phyloP scores from a whole-genome alignment of 2,888 invertebrate genomes.

The Drosophila birchii region DNA sequence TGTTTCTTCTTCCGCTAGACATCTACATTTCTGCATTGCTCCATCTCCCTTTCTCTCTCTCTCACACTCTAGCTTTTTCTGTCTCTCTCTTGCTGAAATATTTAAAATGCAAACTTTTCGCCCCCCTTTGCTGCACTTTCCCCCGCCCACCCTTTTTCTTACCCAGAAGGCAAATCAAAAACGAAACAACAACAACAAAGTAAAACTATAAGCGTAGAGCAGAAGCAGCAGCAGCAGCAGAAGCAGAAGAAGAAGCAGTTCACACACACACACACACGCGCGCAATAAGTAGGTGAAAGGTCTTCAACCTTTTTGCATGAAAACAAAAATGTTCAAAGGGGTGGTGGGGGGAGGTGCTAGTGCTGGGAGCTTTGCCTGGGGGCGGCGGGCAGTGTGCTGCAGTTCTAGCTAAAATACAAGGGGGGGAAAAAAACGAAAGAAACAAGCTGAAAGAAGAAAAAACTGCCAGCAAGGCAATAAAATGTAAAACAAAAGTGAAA shows the following conservation, averaged over 20 bases:
- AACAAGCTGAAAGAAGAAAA: slow-evolving; percentile 25
- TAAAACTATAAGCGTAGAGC: slow-evolving; percentile 40
- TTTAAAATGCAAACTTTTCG: slow-evolving; percentile 39
- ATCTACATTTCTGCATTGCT: slow-evolving; percentile 34
- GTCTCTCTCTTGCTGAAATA: slow-evolving; percentile 14
- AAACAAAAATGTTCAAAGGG: slow-evolving; percentile 70
- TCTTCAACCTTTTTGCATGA: slow-evolving; percentile 80
- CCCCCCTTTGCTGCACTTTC: neutral
- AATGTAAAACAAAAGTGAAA: slow-evolving; percentile 65
- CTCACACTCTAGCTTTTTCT: slow-evolving; percentile 17
- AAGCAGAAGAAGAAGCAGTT: slow-evolving; percentile 33
- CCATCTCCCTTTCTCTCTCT: slow-evolving; percentile 19
- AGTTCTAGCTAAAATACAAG: slow-evolving; percentile 49
- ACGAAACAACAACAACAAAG: slow-evolving; percentile 37
- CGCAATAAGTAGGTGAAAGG: slow-evolving; percentile 83
- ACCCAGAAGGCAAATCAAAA: slow-evolving; percentile 41
- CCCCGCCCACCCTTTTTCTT: neutral
- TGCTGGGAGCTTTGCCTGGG: slow-evolving; percentile 17
- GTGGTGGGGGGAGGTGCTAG: neutral
- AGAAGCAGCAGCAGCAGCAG: slow-evolving; percentile 19
- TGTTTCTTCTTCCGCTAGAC: slow-evolving; percentile 27
- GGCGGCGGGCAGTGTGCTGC: slow-evolving; percentile 18
- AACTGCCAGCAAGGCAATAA: slow-evolving; percentile 48
- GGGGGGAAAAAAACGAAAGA: slow-evolving; percentile 15
- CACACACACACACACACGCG: slow-evolving; percentile 5